Evolutionary conservation across 2,888 invertebrate genomes (phyloP).

Genomic region (Catocala fraxini): DNA sequence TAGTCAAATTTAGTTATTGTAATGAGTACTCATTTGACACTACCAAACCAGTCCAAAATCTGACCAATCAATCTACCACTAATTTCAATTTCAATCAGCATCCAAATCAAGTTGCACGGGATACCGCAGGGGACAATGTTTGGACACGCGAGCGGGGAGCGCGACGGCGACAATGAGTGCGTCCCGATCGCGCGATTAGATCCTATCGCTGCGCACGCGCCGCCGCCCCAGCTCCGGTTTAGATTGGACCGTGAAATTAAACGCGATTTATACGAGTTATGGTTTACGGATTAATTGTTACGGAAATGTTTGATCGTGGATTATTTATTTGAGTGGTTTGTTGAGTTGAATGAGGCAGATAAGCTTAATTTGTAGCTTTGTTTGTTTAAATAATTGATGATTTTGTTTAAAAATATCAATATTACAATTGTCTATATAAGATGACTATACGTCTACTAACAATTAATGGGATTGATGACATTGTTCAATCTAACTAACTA

Average conservation of each 20-base stretch:
- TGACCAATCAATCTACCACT: constrained; percentile 22
- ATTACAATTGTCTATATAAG: no score
- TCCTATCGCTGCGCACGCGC: constrained; percentile 77
- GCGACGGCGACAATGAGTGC: constrained; percentile 74
- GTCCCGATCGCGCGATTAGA: constrained; percentile 75
- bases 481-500: no score
- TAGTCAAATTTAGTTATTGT: no score
- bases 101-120: constrained; percentile 36
- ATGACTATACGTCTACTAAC: no score
- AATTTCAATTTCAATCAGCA: constrained; percentile 34
- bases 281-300: constrained; percentile 65
- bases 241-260: constrained; percentile 71
- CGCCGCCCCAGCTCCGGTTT: constrained; percentile 61
- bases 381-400: constrained; percentile 1
- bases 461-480: no score
- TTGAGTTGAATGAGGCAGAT: constrained; percentile 29
- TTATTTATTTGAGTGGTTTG: constrained; percentile 42
- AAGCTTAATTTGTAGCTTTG: constrained; percentile 10
- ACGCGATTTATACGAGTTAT: constrained; percentile 70
- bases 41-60: constrained; percentile 8
- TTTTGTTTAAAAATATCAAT: background rate
- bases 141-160: constrained; percentile 68
- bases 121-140: constrained; percentile 68
- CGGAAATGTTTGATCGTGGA: constrained; percentile 54
- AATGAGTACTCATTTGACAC: no score